These are phyloP conservation scores for Limosa lapponica DNA, from an alignment of 2,797 vertebrate genomes.

Conservation along the genomic window DNA sequence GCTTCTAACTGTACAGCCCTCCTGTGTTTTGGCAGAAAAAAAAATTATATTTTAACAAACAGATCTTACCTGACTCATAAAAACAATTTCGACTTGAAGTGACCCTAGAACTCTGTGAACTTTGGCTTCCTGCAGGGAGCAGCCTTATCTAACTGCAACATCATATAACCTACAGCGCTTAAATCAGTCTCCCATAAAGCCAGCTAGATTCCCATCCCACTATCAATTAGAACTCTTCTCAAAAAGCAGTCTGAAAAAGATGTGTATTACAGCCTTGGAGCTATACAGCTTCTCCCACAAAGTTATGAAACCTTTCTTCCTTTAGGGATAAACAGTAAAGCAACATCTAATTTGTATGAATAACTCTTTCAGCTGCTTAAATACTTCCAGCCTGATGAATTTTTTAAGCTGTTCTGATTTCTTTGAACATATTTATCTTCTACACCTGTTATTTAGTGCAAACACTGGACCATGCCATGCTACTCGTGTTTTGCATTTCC, in stretches of 20 bases:
- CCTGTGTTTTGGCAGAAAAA: neutral
- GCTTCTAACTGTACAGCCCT: neutral
- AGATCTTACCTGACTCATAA: neutral
- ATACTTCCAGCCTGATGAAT: neutral
- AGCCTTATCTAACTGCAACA: neutral
- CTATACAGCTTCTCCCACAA: slow-evolving; percentile 35
- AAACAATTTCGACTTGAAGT: neutral
- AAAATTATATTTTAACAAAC: neutral
- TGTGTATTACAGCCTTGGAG: neutral
- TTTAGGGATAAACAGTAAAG: slow-evolving; percentile 34
- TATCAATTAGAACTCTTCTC: neutral
- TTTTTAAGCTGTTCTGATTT: slow-evolving; percentile 27
- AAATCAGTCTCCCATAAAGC: neutral
- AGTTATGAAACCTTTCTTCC: slow-evolving; percentile 53
- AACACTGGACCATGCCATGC: neutral
- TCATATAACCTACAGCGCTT: neutral
- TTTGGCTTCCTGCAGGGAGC: neutral
- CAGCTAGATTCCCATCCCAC: neutral
- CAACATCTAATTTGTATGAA: slow-evolving; percentile 35
- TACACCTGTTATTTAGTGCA: slow-evolving; percentile 23
- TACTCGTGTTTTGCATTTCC: neutral
- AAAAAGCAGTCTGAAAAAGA: neutral
- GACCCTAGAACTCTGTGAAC: neutral
- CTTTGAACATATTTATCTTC: neutral
- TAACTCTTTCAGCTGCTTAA: slow-evolving; percentile 23